A percentile compares a stretch with the other conserved stretches of the same genome.
Conservation (phyloP, 1,140 invertebrate species). For the Dendrolimus kikuchii region DNA sequence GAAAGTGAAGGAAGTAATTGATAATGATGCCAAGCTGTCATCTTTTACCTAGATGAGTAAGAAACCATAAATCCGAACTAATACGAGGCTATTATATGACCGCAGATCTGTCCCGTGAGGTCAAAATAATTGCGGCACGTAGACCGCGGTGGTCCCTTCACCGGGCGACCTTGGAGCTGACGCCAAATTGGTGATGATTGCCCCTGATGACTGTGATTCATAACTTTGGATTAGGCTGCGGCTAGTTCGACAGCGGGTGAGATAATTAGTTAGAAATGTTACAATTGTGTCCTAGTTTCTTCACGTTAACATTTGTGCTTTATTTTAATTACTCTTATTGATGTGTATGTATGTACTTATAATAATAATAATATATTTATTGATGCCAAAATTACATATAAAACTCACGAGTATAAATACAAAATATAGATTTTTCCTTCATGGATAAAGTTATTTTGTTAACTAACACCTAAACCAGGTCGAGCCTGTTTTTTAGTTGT, state of each 20-base stretch:
- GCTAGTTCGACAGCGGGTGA: background rate
- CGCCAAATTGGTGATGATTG: slow-evolving; percentile 27
- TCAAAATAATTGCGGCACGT: slow-evolving; percentile 26
- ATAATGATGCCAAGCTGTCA: background rate
- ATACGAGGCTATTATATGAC: slow-evolving; percentile 11
- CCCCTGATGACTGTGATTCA: slow-evolving; percentile 25
- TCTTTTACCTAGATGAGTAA: background rate
- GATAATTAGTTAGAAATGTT: background rate
- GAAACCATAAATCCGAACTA: background rate
- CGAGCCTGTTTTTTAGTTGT: too few species aligned
- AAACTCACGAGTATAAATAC: too few species aligned
- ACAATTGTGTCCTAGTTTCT: too few species aligned
- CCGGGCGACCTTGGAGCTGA: slow-evolving; percentile 23
- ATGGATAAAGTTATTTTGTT: too few species aligned
- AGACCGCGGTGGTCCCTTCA: slow-evolving; percentile 20
- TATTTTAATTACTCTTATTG: too few species aligned
- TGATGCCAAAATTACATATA: too few species aligned
- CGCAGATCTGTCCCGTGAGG: slow-evolving; percentile 16
- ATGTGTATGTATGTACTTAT: too few species aligned
- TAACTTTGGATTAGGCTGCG: background rate
- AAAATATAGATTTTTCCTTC: too few species aligned
- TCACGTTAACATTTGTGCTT: too few species aligned
- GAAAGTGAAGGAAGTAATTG: too few species aligned
- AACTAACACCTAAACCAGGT: too few species aligned
- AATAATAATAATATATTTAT: too few species aligned